phyloP scores from a whole-genome alignment of 2,888 invertebrate species.

The Pristionchus exspectatus region DNA sequence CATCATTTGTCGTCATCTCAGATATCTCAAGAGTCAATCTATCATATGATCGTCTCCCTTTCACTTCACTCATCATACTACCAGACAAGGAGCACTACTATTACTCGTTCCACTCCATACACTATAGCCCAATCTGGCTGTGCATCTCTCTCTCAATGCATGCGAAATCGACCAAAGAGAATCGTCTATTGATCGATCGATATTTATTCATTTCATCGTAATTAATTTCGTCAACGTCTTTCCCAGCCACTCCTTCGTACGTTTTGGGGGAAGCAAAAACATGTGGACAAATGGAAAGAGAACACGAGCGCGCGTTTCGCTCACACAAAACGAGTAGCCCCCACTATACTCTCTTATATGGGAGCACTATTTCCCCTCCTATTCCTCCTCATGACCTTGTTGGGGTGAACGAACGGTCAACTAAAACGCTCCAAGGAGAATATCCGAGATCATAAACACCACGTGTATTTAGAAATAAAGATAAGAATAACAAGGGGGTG shows the following conservation, averaged over 20 bases:
- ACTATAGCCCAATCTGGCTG: slow-evolving; percentile 40
- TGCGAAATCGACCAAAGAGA: background rate
- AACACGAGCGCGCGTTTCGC: slow-evolving; percentile 46
- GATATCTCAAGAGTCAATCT: slow-evolving; percentile 38
- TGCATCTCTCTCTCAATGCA: background rate
- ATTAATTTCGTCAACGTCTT: background rate
- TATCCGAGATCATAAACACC: background rate
- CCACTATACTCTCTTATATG: slow-evolving; percentile 1
- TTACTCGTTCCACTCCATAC: slow-evolving; percentile 48
- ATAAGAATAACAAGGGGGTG: background rate
- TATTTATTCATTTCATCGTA: background rate
- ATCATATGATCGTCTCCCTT: slow-evolving; percentile 25
- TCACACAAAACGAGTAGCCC: slow-evolving; percentile 42
- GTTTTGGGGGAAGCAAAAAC: slow-evolving; percentile 29
- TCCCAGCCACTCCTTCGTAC: background rate
- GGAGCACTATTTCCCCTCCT: background rate
- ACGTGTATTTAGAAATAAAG: too few relatives aligned
- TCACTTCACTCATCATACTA: slow-evolving; percentile 46
- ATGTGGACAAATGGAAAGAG: slow-evolving; percentile 49
- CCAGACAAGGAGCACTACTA: slow-evolving; percentile 43
- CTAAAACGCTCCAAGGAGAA: background rate
- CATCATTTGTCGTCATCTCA: slow-evolving; percentile 23
- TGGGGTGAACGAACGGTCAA: slow-evolving; percentile 30
- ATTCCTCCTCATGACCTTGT: slow-evolving; percentile 15
- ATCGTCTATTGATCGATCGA: slow-evolving; percentile 6